Conservation (phyloP, 1,140 invertebrate species). For the Ceratina calcarata region DNA sequence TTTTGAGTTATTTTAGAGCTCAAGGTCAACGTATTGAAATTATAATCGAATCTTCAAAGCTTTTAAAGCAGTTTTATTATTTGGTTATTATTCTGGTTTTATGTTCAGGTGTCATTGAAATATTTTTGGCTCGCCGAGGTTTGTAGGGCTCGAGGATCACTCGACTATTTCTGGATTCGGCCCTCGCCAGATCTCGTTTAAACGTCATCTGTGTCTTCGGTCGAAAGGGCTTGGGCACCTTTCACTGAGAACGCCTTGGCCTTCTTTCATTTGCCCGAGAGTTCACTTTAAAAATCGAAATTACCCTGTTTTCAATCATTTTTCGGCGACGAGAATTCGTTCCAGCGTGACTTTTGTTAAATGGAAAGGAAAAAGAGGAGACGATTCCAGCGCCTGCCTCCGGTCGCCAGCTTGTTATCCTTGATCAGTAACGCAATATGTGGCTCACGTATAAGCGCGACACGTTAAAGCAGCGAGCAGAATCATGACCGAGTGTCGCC, state of each 20-base stretch:
- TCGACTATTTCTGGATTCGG: slow-evolving; percentile 29
- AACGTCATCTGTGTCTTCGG: slow-evolving; percentile 1
- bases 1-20: too few species aligned
- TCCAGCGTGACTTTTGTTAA: background rate
- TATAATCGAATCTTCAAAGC: background rate
- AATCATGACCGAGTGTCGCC: slow-evolving; percentile 35
- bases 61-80: background rate
- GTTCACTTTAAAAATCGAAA: background rate
- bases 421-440: slow-evolving; percentile 70
- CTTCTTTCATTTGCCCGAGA: too few species aligned
- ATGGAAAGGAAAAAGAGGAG: slow-evolving; percentile 9
- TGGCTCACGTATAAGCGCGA: slow-evolving; percentile 62
- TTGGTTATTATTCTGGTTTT: background rate
- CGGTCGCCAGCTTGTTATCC: slow-evolving; percentile 65
- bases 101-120: slow-evolving; percentile 25
- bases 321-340: background rate
- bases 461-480: slow-evolving; percentile 20
- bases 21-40: background rate
- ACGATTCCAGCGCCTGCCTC: slow-evolving; percentile 24
- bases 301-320: background rate
- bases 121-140: slow-evolving; percentile 21
- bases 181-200: background rate
- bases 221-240: slow-evolving; percentile 1
- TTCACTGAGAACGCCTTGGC: background rate
- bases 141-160: slow-evolving; percentile 25